A percentile compares a stretch with the other conserved stretches of the same genome.
These are phyloP conservation scores for Clunio marinus DNA, from an alignment of 2,888 invertebrate species.

Conservation along the genomic window DNA sequence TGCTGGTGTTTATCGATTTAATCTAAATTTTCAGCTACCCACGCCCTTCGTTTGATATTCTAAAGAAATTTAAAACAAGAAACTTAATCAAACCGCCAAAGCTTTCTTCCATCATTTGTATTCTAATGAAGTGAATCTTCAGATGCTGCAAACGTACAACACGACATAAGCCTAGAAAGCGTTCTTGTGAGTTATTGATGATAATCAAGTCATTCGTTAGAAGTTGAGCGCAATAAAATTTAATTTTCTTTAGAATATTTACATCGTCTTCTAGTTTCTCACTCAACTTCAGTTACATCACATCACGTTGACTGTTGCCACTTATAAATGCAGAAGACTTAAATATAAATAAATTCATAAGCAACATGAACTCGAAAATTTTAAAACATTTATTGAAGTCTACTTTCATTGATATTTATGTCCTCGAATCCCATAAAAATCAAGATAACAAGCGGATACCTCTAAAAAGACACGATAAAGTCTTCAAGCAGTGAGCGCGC, in stretches of 20 bases:
- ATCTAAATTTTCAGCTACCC: constrained; percentile 24
- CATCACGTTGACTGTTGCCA: neutral
- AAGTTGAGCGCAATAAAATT: neutral
- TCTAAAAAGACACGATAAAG: constrained; percentile 18
- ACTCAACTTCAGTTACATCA: neutral
- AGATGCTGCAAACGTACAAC: neutral
- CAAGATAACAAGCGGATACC: neutral
- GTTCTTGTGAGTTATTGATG: neutral
- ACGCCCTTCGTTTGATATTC: constrained; percentile 13
- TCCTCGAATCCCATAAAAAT: neutral
- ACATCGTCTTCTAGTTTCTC: no score
- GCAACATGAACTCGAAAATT: neutral
- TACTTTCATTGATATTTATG: constrained; percentile 19
- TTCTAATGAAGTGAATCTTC: neutral
- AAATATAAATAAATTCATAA: no score
- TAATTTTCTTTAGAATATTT: no score
- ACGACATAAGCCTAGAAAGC: neutral
- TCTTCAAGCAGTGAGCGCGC: constrained; percentile 16
- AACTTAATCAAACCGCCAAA: neutral
- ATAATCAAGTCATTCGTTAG: neutral
- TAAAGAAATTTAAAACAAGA: neutral
- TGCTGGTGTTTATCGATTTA: constrained; percentile 1
- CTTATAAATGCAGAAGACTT: neutral
- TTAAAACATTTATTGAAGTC: constrained; percentile 5
- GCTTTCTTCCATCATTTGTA: neutral